Percentiles rank a stretch among this genome's conserved stretches.
These are phyloP conservation scores for Drosophila tani DNA, from an alignment of 1,140 invertebrate genomes.

Conservation along the genomic window DNA sequence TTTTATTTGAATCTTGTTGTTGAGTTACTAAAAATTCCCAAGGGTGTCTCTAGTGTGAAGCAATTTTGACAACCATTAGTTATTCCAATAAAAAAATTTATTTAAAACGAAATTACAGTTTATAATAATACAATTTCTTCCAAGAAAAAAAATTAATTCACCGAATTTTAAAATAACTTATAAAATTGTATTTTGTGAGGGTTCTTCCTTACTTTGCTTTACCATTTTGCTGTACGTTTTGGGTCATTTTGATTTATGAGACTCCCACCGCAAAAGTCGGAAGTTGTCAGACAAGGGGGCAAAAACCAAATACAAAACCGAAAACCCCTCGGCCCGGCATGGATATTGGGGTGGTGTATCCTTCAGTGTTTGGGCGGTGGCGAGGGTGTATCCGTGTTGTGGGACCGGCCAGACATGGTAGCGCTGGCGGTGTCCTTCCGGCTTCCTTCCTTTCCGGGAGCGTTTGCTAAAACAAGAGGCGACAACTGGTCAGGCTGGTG, in stretches of 20 bases:
- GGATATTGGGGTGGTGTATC: conserved; percentile 9
- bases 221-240: conserved; percentile 24
- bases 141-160: background rate
- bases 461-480: conserved; percentile 59
- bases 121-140: too few relatives aligned
- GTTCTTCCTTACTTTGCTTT: background rate
- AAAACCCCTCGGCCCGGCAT: conserved; percentile 8
- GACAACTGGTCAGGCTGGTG: conserved; percentile 54
- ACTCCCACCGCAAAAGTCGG: conserved; percentile 53
- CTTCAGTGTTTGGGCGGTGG: background rate
- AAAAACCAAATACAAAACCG: conserved; percentile 27
- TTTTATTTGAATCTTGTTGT: too few relatives aligned
- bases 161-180: background rate
- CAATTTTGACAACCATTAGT: too few relatives aligned
- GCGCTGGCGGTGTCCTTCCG: conserved; percentile 27
- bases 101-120: too few relatives aligned
- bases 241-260: conserved; percentile 69
- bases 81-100: too few relatives aligned
- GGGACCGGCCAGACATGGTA: conserved; percentile 28
- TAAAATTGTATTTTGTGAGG: background rate
- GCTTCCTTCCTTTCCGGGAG: conserved; percentile 17
- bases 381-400: conserved; percentile 22
- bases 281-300: conserved; percentile 54
- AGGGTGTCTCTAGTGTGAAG: too few relatives aligned
- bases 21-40: too few relatives aligned